Evolutionary conservation across 2,888 invertebrate species (phyloP).

Genomic region (Lasioglossum figueresi): DNA sequence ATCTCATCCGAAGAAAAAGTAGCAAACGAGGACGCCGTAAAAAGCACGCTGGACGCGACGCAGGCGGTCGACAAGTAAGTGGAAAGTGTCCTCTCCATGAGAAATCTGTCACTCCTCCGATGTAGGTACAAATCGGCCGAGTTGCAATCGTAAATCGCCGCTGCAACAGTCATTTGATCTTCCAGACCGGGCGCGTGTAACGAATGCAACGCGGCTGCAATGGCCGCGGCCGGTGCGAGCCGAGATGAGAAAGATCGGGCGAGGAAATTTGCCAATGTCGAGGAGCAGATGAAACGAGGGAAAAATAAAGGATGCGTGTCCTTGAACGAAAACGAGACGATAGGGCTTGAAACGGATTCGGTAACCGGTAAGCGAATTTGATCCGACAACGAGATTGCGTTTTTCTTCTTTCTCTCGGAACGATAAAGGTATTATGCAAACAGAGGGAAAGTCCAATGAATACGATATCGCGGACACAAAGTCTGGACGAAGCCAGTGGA

Average conservation of each 20-base stretch:
- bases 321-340: too few relatives aligned
- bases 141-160: neutral
- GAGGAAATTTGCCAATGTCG: neutral
- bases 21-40: neutral
- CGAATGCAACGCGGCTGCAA: neutral
- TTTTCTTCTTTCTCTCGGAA: neutral
- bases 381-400: neutral
- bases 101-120: neutral
- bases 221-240: neutral
- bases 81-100: neutral
- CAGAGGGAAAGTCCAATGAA: neutral
- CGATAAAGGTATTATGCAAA: neutral
- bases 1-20: neutral
- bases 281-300: neutral
- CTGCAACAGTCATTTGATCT: neutral
- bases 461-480: conserved; percentile 7
- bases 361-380: neutral
- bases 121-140: neutral
- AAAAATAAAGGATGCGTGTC: neutral
- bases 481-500: neutral
- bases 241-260: too few relatives aligned
- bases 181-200: neutral
- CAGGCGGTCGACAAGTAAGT: conserved; percentile 3
- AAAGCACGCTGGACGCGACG: neutral
- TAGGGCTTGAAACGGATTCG: neutral